A percentile compares a stretch with the other conserved stretches of the same genome.
These are phyloP conservation scores for Drosophila guanche DNA, from an alignment of 1,140 invertebrate genomes.

Conservation along the genomic window DNA sequence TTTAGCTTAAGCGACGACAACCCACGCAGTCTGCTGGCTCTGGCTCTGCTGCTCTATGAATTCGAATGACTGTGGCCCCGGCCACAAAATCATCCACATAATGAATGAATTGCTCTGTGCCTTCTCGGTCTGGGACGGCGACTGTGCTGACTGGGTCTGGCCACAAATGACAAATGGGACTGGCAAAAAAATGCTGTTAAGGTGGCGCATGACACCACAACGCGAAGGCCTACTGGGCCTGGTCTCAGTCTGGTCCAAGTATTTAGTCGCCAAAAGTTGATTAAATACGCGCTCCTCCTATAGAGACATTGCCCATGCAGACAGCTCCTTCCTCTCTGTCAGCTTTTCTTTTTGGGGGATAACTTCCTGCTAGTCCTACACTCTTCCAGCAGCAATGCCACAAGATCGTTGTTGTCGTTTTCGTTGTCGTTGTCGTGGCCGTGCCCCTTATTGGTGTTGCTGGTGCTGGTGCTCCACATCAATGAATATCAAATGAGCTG, in stretches of 20 bases:
- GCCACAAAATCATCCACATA: conserved; percentile 60
- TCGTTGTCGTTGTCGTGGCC: conserved; percentile 35
- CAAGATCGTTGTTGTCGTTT: conserved; percentile 27
- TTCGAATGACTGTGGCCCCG: conserved; percentile 69
- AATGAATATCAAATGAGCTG: conserved; percentile 77
- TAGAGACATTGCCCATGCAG: conserved; percentile 27
- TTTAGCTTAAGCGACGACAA: conserved; percentile 57
- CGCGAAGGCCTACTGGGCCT: conserved; percentile 58
- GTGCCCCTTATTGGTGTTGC: conserved; percentile 20
- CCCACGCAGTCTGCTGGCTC: conserved; percentile 64
- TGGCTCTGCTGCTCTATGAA: conserved; percentile 59
- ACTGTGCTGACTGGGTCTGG: conserved; percentile 18
- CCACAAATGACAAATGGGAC: conserved; percentile 47
- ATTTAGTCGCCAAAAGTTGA: conserved; percentile 55
- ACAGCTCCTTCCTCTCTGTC: neutral
- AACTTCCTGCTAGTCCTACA: conserved; percentile 50
- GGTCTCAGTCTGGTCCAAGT: conserved; percentile 51
- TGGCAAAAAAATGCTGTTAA: conserved; percentile 76
- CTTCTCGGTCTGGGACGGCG: conserved; percentile 21
- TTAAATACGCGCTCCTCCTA: conserved; percentile 22
- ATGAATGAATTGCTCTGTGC: conserved; percentile 69
- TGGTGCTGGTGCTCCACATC: conserved; percentile 59
- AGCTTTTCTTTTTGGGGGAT: neutral
- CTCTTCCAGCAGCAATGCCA: conserved; percentile 18
- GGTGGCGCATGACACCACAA: conserved; percentile 75